Conservation (phyloP, 2,113 vertebrate genomes). For the Cepphus grylle region DNA sequence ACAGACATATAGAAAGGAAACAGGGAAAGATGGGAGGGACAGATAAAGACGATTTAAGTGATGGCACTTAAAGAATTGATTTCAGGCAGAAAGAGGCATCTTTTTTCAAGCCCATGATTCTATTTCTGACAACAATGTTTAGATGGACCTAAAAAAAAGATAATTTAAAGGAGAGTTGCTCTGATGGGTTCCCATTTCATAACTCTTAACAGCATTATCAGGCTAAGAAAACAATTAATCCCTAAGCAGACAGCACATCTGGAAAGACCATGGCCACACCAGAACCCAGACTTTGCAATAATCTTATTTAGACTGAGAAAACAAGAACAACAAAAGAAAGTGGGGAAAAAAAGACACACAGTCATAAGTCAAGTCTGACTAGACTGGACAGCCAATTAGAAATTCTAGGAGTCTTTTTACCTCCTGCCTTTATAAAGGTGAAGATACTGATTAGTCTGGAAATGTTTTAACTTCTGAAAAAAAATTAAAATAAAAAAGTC, state of each 20-base stretch:
- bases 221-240: background rate
- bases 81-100: background rate
- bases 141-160: background rate
- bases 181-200: background rate
- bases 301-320: background rate
- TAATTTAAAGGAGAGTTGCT: background rate
- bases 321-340: background rate
- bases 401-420: background rate
- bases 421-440: background rate
- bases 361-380: background rate
- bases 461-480: background rate
- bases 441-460: background rate
- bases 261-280: background rate
- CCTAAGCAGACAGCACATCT: background rate
- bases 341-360: background rate
- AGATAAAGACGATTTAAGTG: background rate
- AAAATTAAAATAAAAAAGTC: background rate
- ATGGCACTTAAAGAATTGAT: background rate
- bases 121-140: background rate
- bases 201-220: background rate
- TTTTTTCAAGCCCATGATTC: fast-evolving
- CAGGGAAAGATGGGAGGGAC: background rate
- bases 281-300: background rate
- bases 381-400: background rate
- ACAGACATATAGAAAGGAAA: background rate